Conservation (phyloP, 64 coral and sea anemone species). For the Actinia equina region DNA sequence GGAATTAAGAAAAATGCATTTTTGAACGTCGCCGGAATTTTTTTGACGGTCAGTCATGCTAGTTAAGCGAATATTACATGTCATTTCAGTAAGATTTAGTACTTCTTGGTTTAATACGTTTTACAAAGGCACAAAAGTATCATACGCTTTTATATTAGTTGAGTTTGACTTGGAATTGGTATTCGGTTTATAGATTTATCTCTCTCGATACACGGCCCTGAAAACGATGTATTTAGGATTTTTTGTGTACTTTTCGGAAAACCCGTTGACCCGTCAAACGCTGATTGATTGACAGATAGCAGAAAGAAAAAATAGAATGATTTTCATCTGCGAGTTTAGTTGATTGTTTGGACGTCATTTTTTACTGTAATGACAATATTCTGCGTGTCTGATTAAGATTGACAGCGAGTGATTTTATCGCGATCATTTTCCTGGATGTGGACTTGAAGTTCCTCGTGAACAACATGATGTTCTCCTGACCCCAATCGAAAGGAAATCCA, state of each 20-base stretch:
- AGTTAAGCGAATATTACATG: background rate
- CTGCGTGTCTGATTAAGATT: background rate
- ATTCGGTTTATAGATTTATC: background rate
- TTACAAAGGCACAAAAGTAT: background rate
- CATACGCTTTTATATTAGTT: background rate
- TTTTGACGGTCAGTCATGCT: background rate
- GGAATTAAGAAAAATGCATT: background rate
- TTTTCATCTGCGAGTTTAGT: background rate
- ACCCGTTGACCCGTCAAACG: conserved; percentile 57
- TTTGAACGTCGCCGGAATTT: background rate
- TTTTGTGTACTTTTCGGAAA: conserved; percentile 40
- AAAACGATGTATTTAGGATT: background rate
- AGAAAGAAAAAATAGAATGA: background rate
- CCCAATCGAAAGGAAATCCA: background rate
- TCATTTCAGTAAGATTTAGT: background rate
- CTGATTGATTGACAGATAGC: conserved; percentile 49
- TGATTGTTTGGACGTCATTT: background rate
- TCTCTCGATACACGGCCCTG: background rate
- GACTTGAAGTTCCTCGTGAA: background rate
- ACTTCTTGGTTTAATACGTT: background rate
- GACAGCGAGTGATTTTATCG: background rate
- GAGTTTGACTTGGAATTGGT: background rate
- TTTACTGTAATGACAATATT: conserved; percentile 8
- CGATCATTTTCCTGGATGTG: background rate
- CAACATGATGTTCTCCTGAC: background rate